These are phyloP conservation scores for Scolopax bukidnonensis DNA, from an alignment of 2,797 vertebrate genomes.

Conservation along the genomic window DNA sequence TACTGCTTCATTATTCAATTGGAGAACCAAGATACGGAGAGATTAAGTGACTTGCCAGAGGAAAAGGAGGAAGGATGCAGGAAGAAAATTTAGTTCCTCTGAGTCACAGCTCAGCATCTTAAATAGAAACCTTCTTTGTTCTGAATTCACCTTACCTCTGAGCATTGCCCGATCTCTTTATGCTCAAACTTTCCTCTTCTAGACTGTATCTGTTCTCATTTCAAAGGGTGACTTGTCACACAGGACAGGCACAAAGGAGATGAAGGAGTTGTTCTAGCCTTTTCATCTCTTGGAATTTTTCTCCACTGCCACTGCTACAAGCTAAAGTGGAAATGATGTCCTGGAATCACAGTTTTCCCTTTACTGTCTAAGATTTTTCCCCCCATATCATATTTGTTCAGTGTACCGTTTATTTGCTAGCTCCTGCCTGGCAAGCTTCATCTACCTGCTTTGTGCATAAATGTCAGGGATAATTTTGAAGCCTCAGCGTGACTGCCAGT, in stretches of 20 bases:
- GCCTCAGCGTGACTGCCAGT: background rate
- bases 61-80: slow-evolving; percentile 1
- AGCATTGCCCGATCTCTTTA: slow-evolving; percentile 1
- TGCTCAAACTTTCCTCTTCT: background rate
- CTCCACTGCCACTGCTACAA: background rate
- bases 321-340: background rate
- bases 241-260: background rate
- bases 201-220: background rate
- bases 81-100: slow-evolving; percentile 43
- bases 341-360: background rate
- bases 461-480: slow-evolving; percentile 26
- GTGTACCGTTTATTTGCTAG: background rate
- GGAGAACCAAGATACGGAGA: background rate
- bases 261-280: slow-evolving; percentile 9
- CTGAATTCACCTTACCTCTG: slow-evolving; percentile 36
- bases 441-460: slow-evolving; percentile 24
- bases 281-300: slow-evolving; percentile 28
- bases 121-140: slow-evolving; percentile 26
- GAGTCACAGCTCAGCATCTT: slow-evolving; percentile 38
- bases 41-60: slow-evolving; percentile 12
- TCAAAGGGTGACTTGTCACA: slow-evolving; percentile 35
- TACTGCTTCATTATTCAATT: slow-evolving; percentile 6
- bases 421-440: background rate
- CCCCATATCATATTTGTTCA: background rate
- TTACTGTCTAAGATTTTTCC: background rate